phyloP scores from a whole-genome alignment of 2,113 vertebrate species.

The Physeter macrocephalus region DNA sequence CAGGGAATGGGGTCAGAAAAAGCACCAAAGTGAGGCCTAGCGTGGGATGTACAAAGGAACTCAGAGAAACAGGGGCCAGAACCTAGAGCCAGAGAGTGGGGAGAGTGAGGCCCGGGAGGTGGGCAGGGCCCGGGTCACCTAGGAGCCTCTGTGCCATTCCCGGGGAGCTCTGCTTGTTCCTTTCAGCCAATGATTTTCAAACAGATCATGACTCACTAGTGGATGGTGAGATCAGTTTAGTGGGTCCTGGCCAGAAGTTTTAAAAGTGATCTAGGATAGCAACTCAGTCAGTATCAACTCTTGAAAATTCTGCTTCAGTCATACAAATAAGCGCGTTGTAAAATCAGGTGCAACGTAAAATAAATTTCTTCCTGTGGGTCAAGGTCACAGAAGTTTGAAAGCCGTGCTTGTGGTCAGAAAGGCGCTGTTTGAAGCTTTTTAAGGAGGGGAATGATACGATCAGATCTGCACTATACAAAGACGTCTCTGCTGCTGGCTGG shows the following conservation, averaged over 20 bases:
- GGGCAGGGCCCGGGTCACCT: background rate
- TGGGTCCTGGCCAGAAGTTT: background rate
- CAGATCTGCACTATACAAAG: background rate
- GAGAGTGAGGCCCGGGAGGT: background rate
- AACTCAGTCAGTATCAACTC: background rate
- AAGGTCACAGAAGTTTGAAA: background rate
- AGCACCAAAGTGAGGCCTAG: background rate
- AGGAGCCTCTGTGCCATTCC: background rate
- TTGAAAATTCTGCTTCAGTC: background rate
- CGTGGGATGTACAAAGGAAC: background rate
- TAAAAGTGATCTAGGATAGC: background rate
- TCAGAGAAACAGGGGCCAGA: background rate
- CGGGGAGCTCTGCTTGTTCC: background rate
- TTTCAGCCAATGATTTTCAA: background rate
- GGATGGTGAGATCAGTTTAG: background rate
- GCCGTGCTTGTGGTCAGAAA: background rate
- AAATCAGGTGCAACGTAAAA: background rate
- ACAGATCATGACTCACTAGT: background rate
- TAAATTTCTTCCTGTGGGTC: background rate
- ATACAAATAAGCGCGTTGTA: background rate
- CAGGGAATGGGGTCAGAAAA: background rate
- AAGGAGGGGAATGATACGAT: accelerated
- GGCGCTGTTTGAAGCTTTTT: background rate
- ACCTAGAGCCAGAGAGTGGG: background rate
- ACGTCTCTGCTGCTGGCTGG: too few relatives aligned